A percentile compares a stretch with the other conserved stretches of the same genome.
phyloP scores from a whole-genome alignment of 2,797 vertebrate genomes.

The Nothura maculosa region DNA sequence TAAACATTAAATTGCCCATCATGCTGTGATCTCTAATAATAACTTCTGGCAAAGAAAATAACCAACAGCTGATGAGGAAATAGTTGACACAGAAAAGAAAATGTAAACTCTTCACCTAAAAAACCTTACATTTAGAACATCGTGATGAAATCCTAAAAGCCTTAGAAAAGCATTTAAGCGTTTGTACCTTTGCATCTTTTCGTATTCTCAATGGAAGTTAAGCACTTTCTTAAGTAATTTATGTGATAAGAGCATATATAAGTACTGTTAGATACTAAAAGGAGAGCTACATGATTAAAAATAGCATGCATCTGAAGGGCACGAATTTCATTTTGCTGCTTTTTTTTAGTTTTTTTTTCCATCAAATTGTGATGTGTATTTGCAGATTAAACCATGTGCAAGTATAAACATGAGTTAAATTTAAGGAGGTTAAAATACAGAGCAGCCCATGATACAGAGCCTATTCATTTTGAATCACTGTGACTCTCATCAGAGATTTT shows the following conservation, averaged over 20 bases:
- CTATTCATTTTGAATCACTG: not conserved
- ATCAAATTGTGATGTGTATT: not conserved
- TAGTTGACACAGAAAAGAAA: not conserved
- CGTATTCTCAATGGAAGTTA: not conserved
- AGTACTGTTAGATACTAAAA: not conserved
- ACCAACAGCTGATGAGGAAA: not conserved
- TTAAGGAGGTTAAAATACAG: not conserved
- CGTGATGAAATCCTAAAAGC: no score
- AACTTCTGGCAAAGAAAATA: not conserved
- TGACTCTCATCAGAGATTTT: not conserved
- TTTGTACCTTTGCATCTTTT: not conserved
- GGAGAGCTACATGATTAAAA: not conserved
- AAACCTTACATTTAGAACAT: not conserved
- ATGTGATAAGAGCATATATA: no score
- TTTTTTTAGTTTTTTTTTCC: no score
- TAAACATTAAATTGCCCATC: not conserved
- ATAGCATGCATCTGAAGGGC: not conserved
- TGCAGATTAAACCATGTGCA: not conserved
- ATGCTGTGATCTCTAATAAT: not conserved
- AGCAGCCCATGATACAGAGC: not conserved
- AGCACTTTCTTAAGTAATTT: not conserved
- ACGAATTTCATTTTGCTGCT: not conserved
- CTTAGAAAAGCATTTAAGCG: not conserved
- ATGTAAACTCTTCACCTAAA: not conserved
- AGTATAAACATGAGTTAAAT: not conserved